Evolutionary conservation across 2,797 vertebrate genomes (phyloP).

Genomic region (Hippocampus kuda): DNA sequence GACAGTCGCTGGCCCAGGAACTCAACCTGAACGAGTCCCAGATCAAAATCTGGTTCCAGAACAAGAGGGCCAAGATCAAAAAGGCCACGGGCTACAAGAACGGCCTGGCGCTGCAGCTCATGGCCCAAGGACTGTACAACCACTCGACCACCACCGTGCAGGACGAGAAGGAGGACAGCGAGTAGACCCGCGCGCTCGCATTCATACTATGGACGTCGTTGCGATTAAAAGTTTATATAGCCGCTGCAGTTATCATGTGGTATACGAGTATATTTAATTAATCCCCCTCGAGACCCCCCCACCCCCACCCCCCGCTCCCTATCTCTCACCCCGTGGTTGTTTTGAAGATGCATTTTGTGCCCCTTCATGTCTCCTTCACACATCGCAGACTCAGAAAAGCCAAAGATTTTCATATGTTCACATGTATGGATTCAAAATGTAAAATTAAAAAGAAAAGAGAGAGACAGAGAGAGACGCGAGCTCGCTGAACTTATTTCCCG

Average conservation of each 20-base stretch:
- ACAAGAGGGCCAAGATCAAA: slow-evolving; percentile 95
- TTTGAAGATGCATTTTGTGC: slow-evolving; percentile 12
- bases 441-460: slow-evolving; percentile 13
- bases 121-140: slow-evolving; percentile 99
- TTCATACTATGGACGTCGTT: slow-evolving; percentile 79
- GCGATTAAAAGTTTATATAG: slow-evolving; percentile 87
- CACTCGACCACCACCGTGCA: slow-evolving; percentile 94
- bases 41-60: slow-evolving; percentile 99
- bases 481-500: slow-evolving; percentile 17
- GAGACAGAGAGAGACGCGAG: not conserved
- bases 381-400: slow-evolving; percentile 76
- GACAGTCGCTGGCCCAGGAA: slow-evolving; percentile 89
- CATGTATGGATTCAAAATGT: slow-evolving; percentile 90
- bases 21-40: slow-evolving; percentile 95
- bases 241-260: slow-evolving; percentile 90
- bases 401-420: slow-evolving; percentile 99
- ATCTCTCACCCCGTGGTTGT: slow-evolving; percentile 13
- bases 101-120: slow-evolving; percentile 90
- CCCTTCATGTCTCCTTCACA: slow-evolving; percentile 39
- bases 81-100: slow-evolving; percentile 92
- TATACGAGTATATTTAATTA: slow-evolving; percentile 88
- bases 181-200: slow-evolving; percentile 67
- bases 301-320: slow-evolving; percentile 54
- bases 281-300: slow-evolving; percentile 58
- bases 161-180: slow-evolving; percentile 89